Base-by-base conservation (phyloP, 1,140 invertebrate species). In the Medauroidea extradentata region DNA sequence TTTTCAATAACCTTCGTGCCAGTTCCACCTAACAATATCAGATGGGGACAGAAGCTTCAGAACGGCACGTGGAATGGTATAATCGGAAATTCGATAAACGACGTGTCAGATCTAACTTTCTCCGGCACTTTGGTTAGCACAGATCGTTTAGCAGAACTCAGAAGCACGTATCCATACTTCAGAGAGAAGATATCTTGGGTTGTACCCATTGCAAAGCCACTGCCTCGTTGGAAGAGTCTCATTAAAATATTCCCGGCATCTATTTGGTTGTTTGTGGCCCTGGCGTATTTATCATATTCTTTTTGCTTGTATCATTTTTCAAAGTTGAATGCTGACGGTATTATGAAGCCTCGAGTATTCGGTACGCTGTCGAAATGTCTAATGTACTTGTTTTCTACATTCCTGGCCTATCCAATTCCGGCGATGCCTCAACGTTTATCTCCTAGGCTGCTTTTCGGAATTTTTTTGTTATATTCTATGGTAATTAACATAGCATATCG, bases 11-110 rank as follows among this genome's bases (percentile, higher is more conserved):
- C 4, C 11, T 34, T 34, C 29, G 4, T 11, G 11, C 29, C 29
- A 7, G 11, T 34, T 34, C 29, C 29, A 7, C 29, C 29, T 7
- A 34, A 34, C 29, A 34, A 34, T 34, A 11, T 11, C 2, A 18
- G 8, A 11, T 50, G 48, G 48, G 48, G 48, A 25, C 21, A 18
- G 1, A 3, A 8, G 21, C 8, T 50, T 14, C 4, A 50, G 1
- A 50, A 50, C 14, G 48, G 48, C 23, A 21, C 48, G n/a, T 50
- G 48, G 48, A 50, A 14, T 7, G 48, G 48, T n/a, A 50, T 50
- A 21, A 8, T 50, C 14, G 48, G 48, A 1, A 50, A 50, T 3
- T 11, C 19, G 21, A 27, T 24, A 19, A 50, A 50, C 19, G 27
- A 25, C 2, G 27, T n/a, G 3, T 11, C 48, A 25, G 48, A 50